These are phyloP conservation scores for Picathartes gymnocephalus DNA, from an alignment of 2,113 vertebrate genomes.

Conservation along the genomic window DNA sequence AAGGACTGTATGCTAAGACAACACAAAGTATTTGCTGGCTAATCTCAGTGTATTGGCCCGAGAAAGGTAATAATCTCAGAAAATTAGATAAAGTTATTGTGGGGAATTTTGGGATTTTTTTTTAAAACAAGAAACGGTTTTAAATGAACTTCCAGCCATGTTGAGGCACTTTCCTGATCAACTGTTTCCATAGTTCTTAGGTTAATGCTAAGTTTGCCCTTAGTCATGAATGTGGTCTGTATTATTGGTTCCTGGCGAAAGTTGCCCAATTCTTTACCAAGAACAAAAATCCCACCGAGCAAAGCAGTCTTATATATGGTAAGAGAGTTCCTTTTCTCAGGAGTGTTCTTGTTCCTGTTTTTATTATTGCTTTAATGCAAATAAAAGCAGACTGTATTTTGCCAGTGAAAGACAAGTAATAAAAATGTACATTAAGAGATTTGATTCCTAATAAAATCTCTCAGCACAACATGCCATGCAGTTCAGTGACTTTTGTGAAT, in stretches of 20 bases:
- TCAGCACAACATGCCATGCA: background rate
- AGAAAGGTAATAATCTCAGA: background rate
- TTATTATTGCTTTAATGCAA: background rate
- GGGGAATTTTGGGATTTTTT: background rate
- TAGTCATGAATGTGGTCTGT: background rate
- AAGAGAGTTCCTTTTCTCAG: background rate
- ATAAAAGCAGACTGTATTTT: background rate
- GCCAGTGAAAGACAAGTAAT: background rate
- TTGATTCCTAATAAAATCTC: background rate
- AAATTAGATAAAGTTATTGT: background rate
- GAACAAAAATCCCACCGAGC: background rate
- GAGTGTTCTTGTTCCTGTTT: background rate
- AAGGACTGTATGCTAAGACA: background rate
- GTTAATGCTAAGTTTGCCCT: background rate
- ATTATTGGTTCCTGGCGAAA: background rate
- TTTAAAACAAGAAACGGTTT: background rate
- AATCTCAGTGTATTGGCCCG: background rate
- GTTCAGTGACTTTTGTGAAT: slow-evolving; percentile 41
- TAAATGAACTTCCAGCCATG: background rate
- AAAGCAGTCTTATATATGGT: background rate
- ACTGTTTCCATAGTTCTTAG: background rate
- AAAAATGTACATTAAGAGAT: background rate
- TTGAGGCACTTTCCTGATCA: background rate
- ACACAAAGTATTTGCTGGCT: background rate
- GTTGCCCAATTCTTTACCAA: background rate